Base-by-base conservation (phyloP, 1,140 invertebrate genomes). In the Harlomillsia oculata region DNA sequence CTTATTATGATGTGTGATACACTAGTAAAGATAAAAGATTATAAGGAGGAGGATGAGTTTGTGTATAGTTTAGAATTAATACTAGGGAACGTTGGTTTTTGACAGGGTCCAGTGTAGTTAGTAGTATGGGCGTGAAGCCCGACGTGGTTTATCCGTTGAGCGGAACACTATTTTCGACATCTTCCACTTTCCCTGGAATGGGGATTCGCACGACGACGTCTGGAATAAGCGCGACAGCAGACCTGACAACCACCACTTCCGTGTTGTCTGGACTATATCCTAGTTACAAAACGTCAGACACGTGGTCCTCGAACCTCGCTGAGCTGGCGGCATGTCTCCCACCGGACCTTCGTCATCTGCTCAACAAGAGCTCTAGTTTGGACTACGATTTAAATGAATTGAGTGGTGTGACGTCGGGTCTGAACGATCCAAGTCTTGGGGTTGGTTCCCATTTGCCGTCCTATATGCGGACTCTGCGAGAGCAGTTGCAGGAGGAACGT, bases 401-500 rank as follows among this genome's bases (percentile, higher is more conserved):
- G 40, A 21, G 36, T 20, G 44, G 52, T 23, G 43, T 59, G 20
- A 51, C 53, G 2, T 53, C 56, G n/a, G 41, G 53, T 37, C 36
- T 60, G 18, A 50, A 53, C 18, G 56, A 62, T 16, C 46, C 51
- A 20, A 53, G 51, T 56, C 34, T 59, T 13, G 46, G 45, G 41
- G 54, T 48, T 14, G 63, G 52, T 29, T 62, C 62, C 37, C 62
- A 74, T 53, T 69, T 77, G 36, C 75, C 75, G 14, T 69, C 69
- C 46, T 76, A 76, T 46, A 75, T 78, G 70, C 75, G 75, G 63
- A 73, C 69, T 28, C 65, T 78, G 26, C 76, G 78, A 61, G 74
- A 75, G 49, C 70, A 77, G 53, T 67, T 80, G n/a, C 71, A 75
- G 56, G 77, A 78, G 54, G 78, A 79, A 59, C 65, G 75, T 34